Conservation (phyloP, 2,888 invertebrate genomes). For the Agrilus biguttatus region DNA sequence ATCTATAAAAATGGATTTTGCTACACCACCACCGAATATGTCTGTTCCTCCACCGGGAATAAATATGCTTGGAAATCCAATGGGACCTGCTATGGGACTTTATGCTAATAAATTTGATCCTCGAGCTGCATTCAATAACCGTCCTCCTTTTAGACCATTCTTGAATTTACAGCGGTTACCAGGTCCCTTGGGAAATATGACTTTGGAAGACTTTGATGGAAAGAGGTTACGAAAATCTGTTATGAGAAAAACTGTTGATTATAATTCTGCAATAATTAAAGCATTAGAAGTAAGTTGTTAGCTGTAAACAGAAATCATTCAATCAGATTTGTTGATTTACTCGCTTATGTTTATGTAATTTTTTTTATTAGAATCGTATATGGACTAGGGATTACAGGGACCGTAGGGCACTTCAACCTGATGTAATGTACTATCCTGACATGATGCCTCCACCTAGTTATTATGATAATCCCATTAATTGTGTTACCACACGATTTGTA, state of each 20-base stretch:
- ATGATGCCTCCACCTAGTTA: conserved; percentile 89
- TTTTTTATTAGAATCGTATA: conserved; percentile 56
- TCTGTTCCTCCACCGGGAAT: conserved; percentile 19
- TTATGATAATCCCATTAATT: conserved; percentile 90
- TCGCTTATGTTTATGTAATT: conserved; percentile 7
- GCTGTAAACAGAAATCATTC: neutral
- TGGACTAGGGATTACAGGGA: conserved; percentile 93
- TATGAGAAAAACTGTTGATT: conserved; percentile 95
- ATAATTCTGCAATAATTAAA: conserved; percentile 88
- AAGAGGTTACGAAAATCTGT: conserved; percentile 91
- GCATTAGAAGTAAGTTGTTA: conserved; percentile 60
- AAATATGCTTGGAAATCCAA: conserved; percentile 14
- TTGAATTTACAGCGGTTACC: conserved; percentile 28
- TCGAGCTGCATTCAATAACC: conserved; percentile 7
- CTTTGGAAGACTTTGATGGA: conserved; percentile 86
- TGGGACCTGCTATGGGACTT: conserved; percentile 7
- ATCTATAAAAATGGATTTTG: conserved; percentile 22
- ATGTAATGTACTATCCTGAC: conserved; percentile 88
- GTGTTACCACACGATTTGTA: conserved; percentile 88
- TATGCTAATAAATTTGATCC: conserved; percentile 9
- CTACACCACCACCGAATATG: conserved; percentile 28
- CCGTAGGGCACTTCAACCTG: conserved; percentile 80
- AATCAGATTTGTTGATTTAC: neutral
- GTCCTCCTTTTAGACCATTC: conserved; percentile 29
- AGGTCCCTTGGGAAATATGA: conserved; percentile 44